Percentiles rank a stretch among this genome's conserved stretches.
Conservation (phyloP, 2,888 invertebrate species). For the Dysmachus trigonus region DNA sequence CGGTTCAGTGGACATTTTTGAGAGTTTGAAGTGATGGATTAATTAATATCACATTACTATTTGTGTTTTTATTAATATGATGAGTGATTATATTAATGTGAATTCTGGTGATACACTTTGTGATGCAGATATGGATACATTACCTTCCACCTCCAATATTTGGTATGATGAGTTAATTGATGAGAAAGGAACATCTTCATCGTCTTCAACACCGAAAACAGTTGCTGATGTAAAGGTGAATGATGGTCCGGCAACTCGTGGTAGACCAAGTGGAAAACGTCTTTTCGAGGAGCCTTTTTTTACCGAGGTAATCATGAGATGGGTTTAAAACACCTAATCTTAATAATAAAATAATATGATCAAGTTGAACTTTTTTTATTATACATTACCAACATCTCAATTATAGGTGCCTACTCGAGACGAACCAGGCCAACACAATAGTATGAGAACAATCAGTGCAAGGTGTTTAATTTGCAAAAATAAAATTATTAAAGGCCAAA, state of each 20-base stretch:
- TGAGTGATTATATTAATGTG: neutral
- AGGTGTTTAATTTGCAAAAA: slow-evolving; percentile 5
- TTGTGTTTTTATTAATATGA: neutral
- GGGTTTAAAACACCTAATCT: neutral
- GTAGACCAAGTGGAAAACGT: neutral
- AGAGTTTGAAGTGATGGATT: neutral
- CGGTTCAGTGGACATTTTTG: neutral
- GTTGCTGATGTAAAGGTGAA: neutral
- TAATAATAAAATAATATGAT: no score
- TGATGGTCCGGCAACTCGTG: neutral
- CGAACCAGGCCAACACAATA: neutral
- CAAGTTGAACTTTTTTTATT: no score
- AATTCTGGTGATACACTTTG: neutral
- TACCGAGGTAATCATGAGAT: neutral
- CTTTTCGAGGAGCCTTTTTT: neutral
- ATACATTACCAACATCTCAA: neutral
- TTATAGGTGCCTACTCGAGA: neutral
- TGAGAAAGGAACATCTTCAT: neutral
- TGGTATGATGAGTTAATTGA: neutral
- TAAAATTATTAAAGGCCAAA: slow-evolving; percentile 8
- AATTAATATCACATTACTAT: neutral
- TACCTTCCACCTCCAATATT: neutral
- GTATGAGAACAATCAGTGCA: neutral
- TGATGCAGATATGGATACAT: neutral
- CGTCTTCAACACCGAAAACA: neutral